These are phyloP conservation scores for Lacanobia oleracea DNA, from an alignment of 2,888 invertebrate genomes.

Conservation along the genomic window DNA sequence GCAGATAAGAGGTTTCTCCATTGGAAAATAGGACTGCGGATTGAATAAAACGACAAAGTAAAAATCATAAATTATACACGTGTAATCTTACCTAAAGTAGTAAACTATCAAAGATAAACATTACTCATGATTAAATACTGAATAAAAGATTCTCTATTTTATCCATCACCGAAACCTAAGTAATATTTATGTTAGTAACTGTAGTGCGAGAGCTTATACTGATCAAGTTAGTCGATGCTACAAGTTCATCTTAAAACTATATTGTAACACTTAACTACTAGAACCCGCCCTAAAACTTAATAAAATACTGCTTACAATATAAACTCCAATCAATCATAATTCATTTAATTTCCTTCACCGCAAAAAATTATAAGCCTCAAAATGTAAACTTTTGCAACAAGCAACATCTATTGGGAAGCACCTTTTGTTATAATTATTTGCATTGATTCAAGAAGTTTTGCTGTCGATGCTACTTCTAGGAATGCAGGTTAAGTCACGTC, in stretches of 20 bases:
- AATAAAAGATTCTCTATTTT: slow-evolving; percentile 82
- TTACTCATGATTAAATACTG: slow-evolving; percentile 84
- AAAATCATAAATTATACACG: slow-evolving; percentile 80
- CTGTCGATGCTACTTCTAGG: slow-evolving; percentile 27
- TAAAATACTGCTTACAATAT: slow-evolving; percentile 71
- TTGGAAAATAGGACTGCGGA: slow-evolving; percentile 7
- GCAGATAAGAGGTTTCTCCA: background rate
- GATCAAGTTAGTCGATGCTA: slow-evolving; percentile 65
- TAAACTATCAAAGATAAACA: slow-evolving; percentile 83
- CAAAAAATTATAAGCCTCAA: slow-evolving; percentile 73
- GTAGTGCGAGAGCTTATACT: slow-evolving; percentile 72
- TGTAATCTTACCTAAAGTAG: slow-evolving; percentile 76
- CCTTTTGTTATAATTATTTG: slow-evolving; percentile 58
- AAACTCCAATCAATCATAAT: slow-evolving; percentile 60
- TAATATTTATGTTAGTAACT: slow-evolving; percentile 82
- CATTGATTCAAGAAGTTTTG: slow-evolving; percentile 41
- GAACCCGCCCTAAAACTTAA: slow-evolving; percentile 73
- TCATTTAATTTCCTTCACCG: slow-evolving; percentile 59
- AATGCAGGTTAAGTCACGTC: slow-evolving; percentile 40
- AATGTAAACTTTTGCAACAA: slow-evolving; percentile 71
- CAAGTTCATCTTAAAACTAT: slow-evolving; percentile 71
- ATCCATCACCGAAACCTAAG: slow-evolving; percentile 86
- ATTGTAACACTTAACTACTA: slow-evolving; percentile 82
- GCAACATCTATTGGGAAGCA: slow-evolving; percentile 69
- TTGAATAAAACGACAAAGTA: slow-evolving; percentile 74